Percentiles rank a stretch among this genome's conserved stretches.
Conservation (phyloP, 2,113 vertebrate species). For the Oncorhynchus gorbuscha region DNA sequence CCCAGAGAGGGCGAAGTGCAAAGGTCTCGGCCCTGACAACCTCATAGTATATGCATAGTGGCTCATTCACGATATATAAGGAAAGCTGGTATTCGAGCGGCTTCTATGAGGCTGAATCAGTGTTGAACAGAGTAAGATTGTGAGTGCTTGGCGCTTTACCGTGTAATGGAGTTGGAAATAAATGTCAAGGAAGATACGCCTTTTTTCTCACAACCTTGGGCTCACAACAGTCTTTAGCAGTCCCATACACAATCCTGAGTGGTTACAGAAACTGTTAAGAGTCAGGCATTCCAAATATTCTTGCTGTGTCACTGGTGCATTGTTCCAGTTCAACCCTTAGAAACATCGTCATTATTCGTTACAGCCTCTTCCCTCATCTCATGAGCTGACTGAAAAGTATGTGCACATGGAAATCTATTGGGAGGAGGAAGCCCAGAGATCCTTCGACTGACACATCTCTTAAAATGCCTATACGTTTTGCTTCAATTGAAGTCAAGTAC, state of each 20-base stretch:
- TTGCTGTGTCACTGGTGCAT: constrained; percentile 19
- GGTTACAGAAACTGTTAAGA: constrained; percentile 7
- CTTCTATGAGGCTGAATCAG: constrained; percentile 5
- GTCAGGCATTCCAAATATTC: constrained; percentile 22
- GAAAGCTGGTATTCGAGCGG: constrained; percentile 1
- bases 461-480: constrained; percentile 16
- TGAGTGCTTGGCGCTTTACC: constrained; percentile 16
- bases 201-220: constrained; percentile 19
- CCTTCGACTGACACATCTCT: constrained; percentile 38
- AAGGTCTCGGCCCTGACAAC: neutral
- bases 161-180: constrained; percentile 26
- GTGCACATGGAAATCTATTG: constrained; percentile 41
- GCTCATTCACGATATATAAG: neutral
- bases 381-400: constrained; percentile 37
- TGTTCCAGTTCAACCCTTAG: constrained; percentile 35
- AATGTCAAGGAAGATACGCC: constrained; percentile 16
- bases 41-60: neutral
- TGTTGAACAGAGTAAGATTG: neutral
- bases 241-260: constrained; percentile 10
- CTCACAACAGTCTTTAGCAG: constrained; percentile 10
- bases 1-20: neutral
- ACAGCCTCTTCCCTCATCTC: constrained; percentile 32
- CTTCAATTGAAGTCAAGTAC: constrained; percentile 38
- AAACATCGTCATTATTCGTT: constrained; percentile 28
- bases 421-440: constrained; percentile 38